phyloP scores from a whole-genome alignment of 2,888 invertebrate species.

The Rhodophaea formosa region DNA sequence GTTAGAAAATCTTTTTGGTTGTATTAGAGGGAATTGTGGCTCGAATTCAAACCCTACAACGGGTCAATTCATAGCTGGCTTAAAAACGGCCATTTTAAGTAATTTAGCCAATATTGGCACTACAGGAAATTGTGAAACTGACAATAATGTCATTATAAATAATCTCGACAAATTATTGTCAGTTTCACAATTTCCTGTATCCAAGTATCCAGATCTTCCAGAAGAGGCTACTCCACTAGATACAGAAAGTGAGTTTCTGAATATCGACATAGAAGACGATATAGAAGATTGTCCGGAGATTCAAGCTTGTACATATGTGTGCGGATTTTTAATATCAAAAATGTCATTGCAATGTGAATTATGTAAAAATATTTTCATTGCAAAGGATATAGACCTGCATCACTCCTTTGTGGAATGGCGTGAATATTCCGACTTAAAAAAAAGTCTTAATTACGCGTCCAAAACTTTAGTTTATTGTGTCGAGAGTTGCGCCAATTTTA shows the following conservation, averaged over 20 bases:
- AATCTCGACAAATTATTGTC: too few species aligned
- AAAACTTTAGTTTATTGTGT: background rate
- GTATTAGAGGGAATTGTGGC: too few species aligned
- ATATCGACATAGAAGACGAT: background rate
- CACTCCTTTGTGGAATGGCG: background rate
- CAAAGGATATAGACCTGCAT: background rate
- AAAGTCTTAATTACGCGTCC: background rate
- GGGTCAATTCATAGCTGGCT: too few species aligned
- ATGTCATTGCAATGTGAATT: background rate
- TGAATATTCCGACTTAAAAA: background rate
- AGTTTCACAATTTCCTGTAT: too few species aligned
- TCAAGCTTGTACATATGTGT: background rate
- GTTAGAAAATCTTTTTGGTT: too few species aligned
- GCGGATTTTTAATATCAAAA: background rate
- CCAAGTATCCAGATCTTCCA: too few species aligned
- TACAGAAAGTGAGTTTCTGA: too few species aligned
- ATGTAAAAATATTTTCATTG: background rate
- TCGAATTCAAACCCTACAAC: too few species aligned
- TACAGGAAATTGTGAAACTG: background rate
- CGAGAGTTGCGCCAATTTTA: background rate
- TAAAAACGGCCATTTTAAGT: too few species aligned
- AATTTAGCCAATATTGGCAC: background rate
- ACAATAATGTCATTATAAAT: background rate
- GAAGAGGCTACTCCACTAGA: too few species aligned
- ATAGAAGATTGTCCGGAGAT: background rate